phyloP scores from a whole-genome alignment of 2,888 invertebrate species.

The Trissolcus brochymenae region DNA sequence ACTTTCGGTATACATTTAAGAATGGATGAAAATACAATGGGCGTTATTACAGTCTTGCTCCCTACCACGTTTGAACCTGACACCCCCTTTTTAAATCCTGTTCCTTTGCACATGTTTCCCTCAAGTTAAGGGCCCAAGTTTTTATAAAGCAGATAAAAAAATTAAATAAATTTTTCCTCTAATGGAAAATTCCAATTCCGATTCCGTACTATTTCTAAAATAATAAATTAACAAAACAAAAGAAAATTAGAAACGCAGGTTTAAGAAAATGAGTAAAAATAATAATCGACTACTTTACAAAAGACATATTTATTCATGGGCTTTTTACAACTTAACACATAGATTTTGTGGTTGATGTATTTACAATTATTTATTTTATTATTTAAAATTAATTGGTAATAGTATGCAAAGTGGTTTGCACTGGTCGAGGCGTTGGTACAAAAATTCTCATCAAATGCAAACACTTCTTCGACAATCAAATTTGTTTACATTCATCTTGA shows the following conservation, averaged over 20 bases:
- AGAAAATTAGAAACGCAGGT: slow-evolving; percentile 1
- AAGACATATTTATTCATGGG: slow-evolving; percentile 57
- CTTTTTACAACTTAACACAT: slow-evolving; percentile 59
- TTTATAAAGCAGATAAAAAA: too few species aligned
- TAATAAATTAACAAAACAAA: not conserved
- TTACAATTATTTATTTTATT: slow-evolving; percentile 57
- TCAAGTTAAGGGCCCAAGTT: too few species aligned
- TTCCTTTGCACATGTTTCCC: not conserved
- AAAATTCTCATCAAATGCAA: slow-evolving; percentile 18
- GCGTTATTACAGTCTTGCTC: slow-evolving; percentile 5
- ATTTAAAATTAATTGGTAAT: slow-evolving; percentile 43
- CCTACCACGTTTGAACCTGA: slow-evolving; percentile 7
- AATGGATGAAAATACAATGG: slow-evolving; percentile 1
- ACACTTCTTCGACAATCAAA: slow-evolving; percentile 21
- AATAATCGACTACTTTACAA: slow-evolving; percentile 48
- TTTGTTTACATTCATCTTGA: slow-evolving; percentile 1
- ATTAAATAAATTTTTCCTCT: too few species aligned
- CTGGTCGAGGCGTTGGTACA: slow-evolving; percentile 20
- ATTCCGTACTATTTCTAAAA: too few species aligned
- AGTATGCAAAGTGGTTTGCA: slow-evolving; percentile 40
- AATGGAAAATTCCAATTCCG: not conserved
- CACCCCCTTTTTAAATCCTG: slow-evolving; percentile 15
- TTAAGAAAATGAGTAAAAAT: slow-evolving; percentile 1
- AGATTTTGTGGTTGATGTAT: slow-evolving; percentile 51
- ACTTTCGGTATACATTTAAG: too few species aligned